Conservation (phyloP, 2,888 invertebrate species). For the Holacanthella duospinosa region DNA sequence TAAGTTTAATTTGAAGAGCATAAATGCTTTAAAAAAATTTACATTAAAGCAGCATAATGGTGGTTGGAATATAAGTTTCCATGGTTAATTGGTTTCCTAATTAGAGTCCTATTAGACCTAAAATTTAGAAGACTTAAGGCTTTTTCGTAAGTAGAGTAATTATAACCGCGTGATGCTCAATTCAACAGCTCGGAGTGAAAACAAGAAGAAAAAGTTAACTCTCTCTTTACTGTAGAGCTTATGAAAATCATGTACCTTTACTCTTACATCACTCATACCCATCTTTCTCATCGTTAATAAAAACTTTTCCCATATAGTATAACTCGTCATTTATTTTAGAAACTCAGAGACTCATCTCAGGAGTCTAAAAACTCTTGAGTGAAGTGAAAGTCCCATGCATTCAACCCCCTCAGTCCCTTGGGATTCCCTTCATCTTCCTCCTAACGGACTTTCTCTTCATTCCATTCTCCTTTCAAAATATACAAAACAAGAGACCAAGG, state of each 20-base stretch:
- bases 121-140: too few relatives aligned
- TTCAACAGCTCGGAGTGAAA: neutral
- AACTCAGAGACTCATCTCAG: too few relatives aligned
- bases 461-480: neutral
- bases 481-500: neutral
- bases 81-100: slow-evolving; percentile 38
- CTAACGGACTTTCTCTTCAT: neutral
- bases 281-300: slow-evolving; percentile 26
- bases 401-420: neutral
- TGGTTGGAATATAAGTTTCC: slow-evolving; percentile 15
- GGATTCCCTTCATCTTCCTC: neutral
- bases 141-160: slow-evolving; percentile 29
- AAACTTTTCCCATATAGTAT: slow-evolving; percentile 6
- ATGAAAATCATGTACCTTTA: neutral
- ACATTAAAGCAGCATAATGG: neutral
- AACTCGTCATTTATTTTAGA: too few relatives aligned
- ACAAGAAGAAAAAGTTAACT: neutral
- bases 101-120: slow-evolving; percentile 37
- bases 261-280: slow-evolving; percentile 12
- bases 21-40: neutral
- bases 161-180: slow-evolving; percentile 28
- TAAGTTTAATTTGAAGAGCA: too few relatives aligned
- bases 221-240: neutral
- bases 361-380: neutral
- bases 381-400: neutral